Conservation (phyloP, 1,140 invertebrate species). For the Oncopeltus fasciatus region DNA sequence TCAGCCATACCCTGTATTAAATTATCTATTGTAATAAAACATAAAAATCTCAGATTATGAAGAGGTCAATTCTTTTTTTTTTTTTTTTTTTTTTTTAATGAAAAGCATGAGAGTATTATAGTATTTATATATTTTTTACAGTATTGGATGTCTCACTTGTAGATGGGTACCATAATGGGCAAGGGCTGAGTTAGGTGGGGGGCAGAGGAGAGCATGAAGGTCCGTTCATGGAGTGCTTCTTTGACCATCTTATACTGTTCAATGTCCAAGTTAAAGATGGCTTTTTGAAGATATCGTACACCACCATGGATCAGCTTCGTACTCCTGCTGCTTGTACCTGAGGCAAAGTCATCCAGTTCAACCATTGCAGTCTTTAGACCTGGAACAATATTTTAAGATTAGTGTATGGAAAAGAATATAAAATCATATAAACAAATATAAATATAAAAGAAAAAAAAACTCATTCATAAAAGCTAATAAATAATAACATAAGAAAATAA, state of each 20-base stretch:
- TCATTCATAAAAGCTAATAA: too few relatives aligned
- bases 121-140: too few relatives aligned
- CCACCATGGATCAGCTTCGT: conserved; percentile 99
- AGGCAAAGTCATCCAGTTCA: conserved; percentile 93
- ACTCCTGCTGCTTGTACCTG: conserved; percentile 88
- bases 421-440: neutral
- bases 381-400: too few relatives aligned
- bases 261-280: conserved; percentile 83
- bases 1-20: too few relatives aligned
- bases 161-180: conserved; percentile 96
- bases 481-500: too few relatives aligned
- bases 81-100: too few relatives aligned
- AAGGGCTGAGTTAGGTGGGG: conserved; percentile 92
- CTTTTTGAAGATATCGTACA: conserved; percentile 93
- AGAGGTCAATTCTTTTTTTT: too few relatives aligned
- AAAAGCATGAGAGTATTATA: too few relatives aligned
- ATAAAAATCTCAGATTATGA: too few relatives aligned
- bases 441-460: too few relatives aligned
- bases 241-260: conserved; percentile 96
- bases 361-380: conserved; percentile 91
- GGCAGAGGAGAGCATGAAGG: conserved; percentile 85
- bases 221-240: conserved; percentile 89
- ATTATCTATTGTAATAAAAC: too few relatives aligned
- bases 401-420: neutral
- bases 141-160: conserved; percentile 86